Percentiles rank a stretch among this genome's conserved stretches.
phyloP scores from a whole-genome alignment of 37 sponge, comb jelly and placozoan species.

The Aphrocallistes beatrix region DNA sequence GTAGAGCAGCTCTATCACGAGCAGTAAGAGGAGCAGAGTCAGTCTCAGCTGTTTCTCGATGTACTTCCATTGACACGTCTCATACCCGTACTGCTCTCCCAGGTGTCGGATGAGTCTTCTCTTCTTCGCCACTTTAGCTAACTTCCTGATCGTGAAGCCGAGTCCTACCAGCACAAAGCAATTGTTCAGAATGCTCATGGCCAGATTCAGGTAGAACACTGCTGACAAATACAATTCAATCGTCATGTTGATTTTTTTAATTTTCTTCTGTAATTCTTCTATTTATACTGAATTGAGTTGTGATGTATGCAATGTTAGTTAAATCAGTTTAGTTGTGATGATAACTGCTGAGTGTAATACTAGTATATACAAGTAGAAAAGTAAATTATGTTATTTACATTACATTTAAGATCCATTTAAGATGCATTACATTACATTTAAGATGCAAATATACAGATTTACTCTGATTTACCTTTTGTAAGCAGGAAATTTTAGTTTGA shows the following conservation, averaged over 20 bases:
- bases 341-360: no score
- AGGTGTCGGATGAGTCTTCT: neutral
- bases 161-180: neutral
- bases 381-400: no score
- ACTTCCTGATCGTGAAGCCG: neutral
- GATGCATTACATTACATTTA: no score
- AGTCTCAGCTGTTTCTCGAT: neutral
- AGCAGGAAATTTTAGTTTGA: no score
- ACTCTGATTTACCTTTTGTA: no score
- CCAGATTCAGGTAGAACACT: neutral
- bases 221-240: neutral
- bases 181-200: neutral
- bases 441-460: no score
- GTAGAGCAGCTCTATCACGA: neutral
- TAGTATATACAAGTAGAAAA: no score
- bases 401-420: no score
- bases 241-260: neutral
- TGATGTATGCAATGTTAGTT: no score
- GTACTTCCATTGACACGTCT: conserved; percentile 11
- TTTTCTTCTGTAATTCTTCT: neutral
- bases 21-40: neutral
- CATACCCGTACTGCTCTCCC: neutral
- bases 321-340: no score
- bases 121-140: neutral
- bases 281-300: no score